A percentile compares a stretch with the other conserved stretches of the same genome.
phyloP scores from a whole-genome alignment of 2,888 invertebrate species.

The Sthenelais limicola region DNA sequence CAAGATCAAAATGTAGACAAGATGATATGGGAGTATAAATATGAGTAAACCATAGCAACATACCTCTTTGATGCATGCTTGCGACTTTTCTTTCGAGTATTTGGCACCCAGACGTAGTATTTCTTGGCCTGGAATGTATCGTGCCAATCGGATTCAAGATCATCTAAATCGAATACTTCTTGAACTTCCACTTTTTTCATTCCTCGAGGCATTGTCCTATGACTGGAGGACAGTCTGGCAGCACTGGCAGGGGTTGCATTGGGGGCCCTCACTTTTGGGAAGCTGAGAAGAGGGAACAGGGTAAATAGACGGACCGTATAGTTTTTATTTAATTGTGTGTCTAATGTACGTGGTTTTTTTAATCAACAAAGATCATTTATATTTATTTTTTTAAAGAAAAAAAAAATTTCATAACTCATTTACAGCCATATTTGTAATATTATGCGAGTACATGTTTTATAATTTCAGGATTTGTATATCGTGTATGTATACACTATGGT shows the following conservation, averaged over 20 bases:
- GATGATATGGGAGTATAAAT: background rate
- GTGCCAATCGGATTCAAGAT: slow-evolving; percentile 63
- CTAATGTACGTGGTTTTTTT: too few relatives aligned
- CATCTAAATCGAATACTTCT: slow-evolving; percentile 65
- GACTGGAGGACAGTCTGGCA: slow-evolving; percentile 15
- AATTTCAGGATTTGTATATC: too few relatives aligned
- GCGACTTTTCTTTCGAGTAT: slow-evolving; percentile 42
- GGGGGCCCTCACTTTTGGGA: slow-evolving; percentile 22
- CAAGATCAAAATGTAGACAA: too few relatives aligned
- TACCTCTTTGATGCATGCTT: background rate
- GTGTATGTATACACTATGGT: too few relatives aligned
- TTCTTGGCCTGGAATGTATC: slow-evolving; percentile 63
- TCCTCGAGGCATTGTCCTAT: background rate
- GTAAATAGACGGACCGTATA: too few relatives aligned
- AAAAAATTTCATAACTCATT: too few relatives aligned
- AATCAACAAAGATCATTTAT: too few relatives aligned
- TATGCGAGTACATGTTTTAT: too few relatives aligned
- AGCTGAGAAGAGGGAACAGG: slow-evolving; percentile 13
- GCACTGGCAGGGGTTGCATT: slow-evolving; percentile 39
- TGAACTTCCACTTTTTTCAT: slow-evolving; percentile 57
- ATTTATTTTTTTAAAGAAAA: too few relatives aligned
- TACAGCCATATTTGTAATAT: too few relatives aligned
- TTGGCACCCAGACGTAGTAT: slow-evolving; percentile 67
- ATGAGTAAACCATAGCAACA: background rate
- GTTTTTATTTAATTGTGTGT: too few relatives aligned